Base-by-base conservation (phyloP, 2,113 vertebrate species). In the Dermatemys mawii region DNA sequence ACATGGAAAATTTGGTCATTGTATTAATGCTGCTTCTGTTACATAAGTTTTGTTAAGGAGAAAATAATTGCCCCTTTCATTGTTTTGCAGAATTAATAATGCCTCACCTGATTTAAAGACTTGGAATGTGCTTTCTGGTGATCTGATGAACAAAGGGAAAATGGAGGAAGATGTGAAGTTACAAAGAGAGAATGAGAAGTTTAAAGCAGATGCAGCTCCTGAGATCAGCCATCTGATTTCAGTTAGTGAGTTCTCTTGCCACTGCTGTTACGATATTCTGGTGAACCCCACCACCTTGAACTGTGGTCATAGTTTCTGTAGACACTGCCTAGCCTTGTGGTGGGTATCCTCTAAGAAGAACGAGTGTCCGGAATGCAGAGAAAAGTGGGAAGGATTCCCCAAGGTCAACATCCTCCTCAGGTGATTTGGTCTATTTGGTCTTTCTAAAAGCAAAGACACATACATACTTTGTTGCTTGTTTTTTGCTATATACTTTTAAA, bases 241-340 rank as follows among this genome's bases (percentile, higher is more conserved):
- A 0, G 98, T 99, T 24, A 97, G 96, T 4, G 99, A 99, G 83
- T 99, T 99, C 96, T 98, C 98, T 1, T 99, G 99, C 90, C 99
- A 99, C 93, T 99, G 99, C 96, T 99, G 99, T 92, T 99, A 99
- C 0, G 99, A 99, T 87, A 98, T 99, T 84, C 97, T 99, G 79
- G 97, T 99, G 63, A 98, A 99, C 90, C 99, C 99, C 87, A 99
- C 99, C 94, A 99, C 99, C 32, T 91, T 99, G 90, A 99, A 98
- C 97, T 99, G 99, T 14, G 99, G 99, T 16, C 99, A 99, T n/a
- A 99, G 98, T 94, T 99, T 99, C 97, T 99, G 99, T 83, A 98
- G 99, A 49, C 99, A 99, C 90, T 99, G 99, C 95, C 97, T 99
- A 29, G 99, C 99, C 9, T 95, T 99, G 32, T 99, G 99, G 99